Conservation (phyloP, 2,113 vertebrate species). For the Boulengeromyrus knoepffleri region DNA sequence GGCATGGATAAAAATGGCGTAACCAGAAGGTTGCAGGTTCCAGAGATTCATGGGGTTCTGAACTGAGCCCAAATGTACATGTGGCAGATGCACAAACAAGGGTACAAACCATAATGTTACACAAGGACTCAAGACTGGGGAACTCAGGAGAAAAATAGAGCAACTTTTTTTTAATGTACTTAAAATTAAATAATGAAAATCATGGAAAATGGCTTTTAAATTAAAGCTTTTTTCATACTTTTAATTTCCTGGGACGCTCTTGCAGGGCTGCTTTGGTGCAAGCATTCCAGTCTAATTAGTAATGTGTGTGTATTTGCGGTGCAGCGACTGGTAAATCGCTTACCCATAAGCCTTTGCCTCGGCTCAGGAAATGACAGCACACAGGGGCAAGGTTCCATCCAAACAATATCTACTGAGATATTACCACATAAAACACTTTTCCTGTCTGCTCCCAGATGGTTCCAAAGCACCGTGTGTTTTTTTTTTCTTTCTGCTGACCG, state of each 20-base stretch:
- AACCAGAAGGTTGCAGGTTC: background rate
- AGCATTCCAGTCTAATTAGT: background rate
- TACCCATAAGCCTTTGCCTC: constrained; percentile 36
- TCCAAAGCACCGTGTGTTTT: constrained; percentile 34
- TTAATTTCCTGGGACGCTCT: background rate
- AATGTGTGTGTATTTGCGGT: background rate
- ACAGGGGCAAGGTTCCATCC: constrained; percentile 35
- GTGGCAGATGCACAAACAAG: background rate
- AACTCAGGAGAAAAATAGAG: background rate
- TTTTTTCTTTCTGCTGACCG: constrained; percentile 41
- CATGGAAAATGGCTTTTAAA: constrained; percentile 5
- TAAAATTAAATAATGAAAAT: background rate
- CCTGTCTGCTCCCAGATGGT: constrained; percentile 42
- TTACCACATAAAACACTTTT: constrained; percentile 46
- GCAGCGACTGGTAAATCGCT: constrained; percentile 45
- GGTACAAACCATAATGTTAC: background rate
- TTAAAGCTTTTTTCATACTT: background rate
- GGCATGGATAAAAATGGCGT: background rate
- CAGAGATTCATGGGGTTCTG: background rate
- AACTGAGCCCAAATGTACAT: background rate
- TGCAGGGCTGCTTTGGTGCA: background rate
- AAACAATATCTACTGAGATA: constrained; percentile 45
- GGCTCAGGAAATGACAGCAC: constrained; percentile 42
- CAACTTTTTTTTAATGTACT: background rate
- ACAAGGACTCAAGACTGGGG: background rate